A percentile compares a stretch with the other conserved stretches of the same genome.
Conservation (phyloP, 2,888 invertebrate species). For the Drosophila birchii region DNA sequence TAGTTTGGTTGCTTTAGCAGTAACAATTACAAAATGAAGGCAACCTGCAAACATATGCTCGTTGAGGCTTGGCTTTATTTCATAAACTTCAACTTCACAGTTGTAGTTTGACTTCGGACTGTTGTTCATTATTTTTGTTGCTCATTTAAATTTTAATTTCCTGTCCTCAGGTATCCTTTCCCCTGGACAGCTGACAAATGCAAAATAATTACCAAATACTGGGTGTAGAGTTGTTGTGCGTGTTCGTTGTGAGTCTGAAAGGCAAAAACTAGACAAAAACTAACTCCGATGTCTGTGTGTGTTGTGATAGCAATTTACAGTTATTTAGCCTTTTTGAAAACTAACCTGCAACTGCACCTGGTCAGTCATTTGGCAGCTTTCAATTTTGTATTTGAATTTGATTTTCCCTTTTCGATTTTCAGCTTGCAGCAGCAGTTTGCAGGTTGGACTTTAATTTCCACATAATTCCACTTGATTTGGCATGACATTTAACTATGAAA, state of each 20-base stretch:
- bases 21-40: background rate
- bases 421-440: background rate
- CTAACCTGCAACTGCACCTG: conserved; percentile 17
- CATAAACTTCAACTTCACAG: background rate
- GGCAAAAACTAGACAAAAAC: conserved; percentile 13
- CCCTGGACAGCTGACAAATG: conserved; percentile 10
- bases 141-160: conserved; percentile 49
- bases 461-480: conserved; percentile 1
- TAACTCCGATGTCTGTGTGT: conserved; percentile 4
- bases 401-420: background rate
- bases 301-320: conserved; percentile 38
- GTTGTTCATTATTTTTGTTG: conserved; percentile 38
- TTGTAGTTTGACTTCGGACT: background rate
- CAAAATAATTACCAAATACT: conserved; percentile 49
- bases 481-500: background rate
- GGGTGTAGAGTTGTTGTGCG: conserved; percentile 21
- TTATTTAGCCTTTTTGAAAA: conserved; percentile 32
- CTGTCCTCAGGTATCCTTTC: conserved; percentile 8
- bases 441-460: background rate
- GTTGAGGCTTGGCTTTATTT: background rate
- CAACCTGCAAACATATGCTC: background rate
- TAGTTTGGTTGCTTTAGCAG: background rate
- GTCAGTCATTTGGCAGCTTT: conserved; percentile 35
- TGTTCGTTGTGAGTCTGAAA: conserved; percentile 11
- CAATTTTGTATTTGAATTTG: conserved; percentile 18